Percentiles rank a stretch among this genome's conserved stretches.
These are phyloP conservation scores for Bufotes viridis DNA, from an alignment of 2,797 vertebrate species.

Conservation along the genomic window DNA sequence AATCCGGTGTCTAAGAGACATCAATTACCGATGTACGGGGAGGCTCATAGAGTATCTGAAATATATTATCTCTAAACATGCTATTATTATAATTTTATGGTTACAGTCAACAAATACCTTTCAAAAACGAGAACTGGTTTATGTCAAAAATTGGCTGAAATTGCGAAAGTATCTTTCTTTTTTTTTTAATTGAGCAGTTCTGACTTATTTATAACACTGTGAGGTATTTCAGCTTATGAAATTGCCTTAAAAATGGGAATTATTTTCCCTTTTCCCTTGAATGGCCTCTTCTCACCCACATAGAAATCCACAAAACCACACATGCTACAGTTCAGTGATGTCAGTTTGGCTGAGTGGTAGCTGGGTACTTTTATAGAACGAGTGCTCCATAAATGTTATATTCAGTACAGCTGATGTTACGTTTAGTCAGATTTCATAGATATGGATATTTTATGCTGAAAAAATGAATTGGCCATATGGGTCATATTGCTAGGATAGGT, in stretches of 20 bases:
- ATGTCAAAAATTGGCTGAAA: conserved; percentile 66
- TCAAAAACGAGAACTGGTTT: conserved; percentile 61
- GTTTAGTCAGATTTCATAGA: not conserved
- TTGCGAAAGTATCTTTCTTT: conserved; percentile 54
- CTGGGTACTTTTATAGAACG: conserved; percentile 77
- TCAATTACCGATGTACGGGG: conserved; percentile 12
- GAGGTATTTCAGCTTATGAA: conserved; percentile 67
- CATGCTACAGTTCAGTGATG: conserved; percentile 73
- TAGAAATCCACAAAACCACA: conserved; percentile 73
- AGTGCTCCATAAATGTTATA: conserved; percentile 68
- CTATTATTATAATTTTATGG: conserved; percentile 47
- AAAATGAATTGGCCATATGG: not conserved
- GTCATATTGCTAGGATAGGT: no score
- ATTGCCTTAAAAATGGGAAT: conserved; percentile 66
- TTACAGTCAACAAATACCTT: conserved; percentile 47
- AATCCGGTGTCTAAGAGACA: conserved; percentile 1
- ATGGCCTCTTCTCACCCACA: conserved; percentile 73
- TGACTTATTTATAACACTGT: conserved; percentile 71
- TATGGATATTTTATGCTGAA: not conserved
- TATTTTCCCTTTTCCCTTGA: conserved; percentile 69
- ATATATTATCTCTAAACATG: conserved; percentile 44
- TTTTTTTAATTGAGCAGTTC: conserved; percentile 56
- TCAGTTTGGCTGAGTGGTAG: conserved; percentile 70
- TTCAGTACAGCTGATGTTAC: not conserved
- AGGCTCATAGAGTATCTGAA: conserved; percentile 17